Evolutionary conservation across 1,140 invertebrate species (phyloP).

Genomic region (Neomicropteryx cornuta): DNA sequence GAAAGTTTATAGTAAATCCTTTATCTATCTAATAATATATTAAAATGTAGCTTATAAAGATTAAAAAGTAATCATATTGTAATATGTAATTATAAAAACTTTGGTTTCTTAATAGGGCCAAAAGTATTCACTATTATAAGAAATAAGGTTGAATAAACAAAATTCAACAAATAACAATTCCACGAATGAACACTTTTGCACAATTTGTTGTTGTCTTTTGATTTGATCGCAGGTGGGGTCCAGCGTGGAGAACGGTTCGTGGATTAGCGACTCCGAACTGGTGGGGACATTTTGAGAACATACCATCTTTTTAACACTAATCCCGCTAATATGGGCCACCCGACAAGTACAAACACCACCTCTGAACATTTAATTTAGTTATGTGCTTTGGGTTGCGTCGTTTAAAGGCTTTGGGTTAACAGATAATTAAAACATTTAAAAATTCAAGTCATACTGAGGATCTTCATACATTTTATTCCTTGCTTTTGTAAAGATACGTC

Average conservation of each 20-base stretch:
- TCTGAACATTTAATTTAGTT: not conserved
- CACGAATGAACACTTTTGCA: no score
- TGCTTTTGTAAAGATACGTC: no score
- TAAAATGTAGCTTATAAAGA: no score
- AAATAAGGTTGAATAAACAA: conserved; percentile 5
- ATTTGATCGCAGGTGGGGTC: conserved; percentile 40
- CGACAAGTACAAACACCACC: not conserved
- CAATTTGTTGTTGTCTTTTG: no score
- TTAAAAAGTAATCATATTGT: not conserved
- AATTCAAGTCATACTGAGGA: not conserved
- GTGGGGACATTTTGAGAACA: conserved; percentile 28
- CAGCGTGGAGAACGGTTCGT: conserved; percentile 32
- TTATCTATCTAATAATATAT: no score
- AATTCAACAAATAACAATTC: not conserved
- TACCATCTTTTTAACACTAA: no score
- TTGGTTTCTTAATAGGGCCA: not conserved
- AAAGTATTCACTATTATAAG: not conserved
- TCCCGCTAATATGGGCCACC: no score
- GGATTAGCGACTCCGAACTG: conserved; percentile 38
- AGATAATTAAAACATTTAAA: not conserved
- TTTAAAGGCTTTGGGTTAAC: not conserved
- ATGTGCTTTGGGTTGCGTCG: not conserved
- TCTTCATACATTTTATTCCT: conserved; percentile 18
- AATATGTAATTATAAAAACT: not conserved
- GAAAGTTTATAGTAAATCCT: no score